Evolutionary conservation across 2,888 invertebrate genomes (phyloP), one percentile per base, ranked within the genome.

Genomic region (Minunthozetes semirufus): DNA sequence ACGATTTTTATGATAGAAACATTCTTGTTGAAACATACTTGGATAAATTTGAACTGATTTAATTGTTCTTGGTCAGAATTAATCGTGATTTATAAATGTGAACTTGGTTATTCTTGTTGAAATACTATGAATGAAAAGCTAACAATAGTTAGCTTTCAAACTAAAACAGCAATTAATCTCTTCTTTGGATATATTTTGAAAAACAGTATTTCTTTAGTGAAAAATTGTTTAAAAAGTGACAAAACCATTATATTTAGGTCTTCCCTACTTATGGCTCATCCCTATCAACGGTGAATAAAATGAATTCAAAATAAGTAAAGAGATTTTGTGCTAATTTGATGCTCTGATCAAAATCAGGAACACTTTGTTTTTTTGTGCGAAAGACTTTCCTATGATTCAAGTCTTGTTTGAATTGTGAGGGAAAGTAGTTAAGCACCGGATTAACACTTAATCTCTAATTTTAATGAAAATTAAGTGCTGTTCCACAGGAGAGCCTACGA

Each of bases 241-340:
- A 53, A 53, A 53, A 53, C 53, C 19, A 53, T 53, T 53, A 53
- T 53, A 53, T 53, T 53, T 53, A 8, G 53, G 4, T 53, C n/a
- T 53, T n/a, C 53, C 19, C n/a, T 53, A 53, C n/a, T 53, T 53
- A 53, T 33, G 5, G 5, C 33, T 33, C 33, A 33, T 33, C 33
- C 9, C 33, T 33, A 9, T 33, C 33, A 33, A 33, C 33, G n/a
- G n/a, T n/a, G 33, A 33, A 33, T 33, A 33, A 33, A 33, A 33
- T n/a, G 53, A 9, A 48, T 19, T 5, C 5, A 53, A n/a, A 8
- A 53, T 17, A 53, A 5, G 19, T 4, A 6, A 19, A 53, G 19
- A 53, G 53, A 53, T 53, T 53, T 53, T 53, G n/a, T 19, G 19
- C 53, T 53, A 53, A 53, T 53, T 53, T 53, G 48, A 13, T 48